Percentiles rank a stretch among this genome's conserved stretches.
phyloP scores from a whole-genome alignment of 2,888 invertebrate species.

The Tetranychus truncatus region DNA sequence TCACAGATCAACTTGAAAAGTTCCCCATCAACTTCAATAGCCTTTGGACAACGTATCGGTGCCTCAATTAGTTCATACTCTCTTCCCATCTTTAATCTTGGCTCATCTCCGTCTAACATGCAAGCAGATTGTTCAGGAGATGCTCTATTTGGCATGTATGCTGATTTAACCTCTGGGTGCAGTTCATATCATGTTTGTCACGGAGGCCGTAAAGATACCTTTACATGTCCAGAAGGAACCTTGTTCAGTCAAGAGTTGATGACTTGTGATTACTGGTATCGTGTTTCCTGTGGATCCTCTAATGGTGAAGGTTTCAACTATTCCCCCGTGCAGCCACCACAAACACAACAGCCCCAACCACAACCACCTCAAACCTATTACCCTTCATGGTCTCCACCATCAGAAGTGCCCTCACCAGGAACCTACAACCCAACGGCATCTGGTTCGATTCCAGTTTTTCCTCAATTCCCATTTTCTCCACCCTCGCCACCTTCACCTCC shows the following conservation, averaged over 20 bases:
- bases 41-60: background rate
- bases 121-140: conserved; percentile 9
- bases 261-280: conserved; percentile 13
- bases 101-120: background rate
- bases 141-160: conserved; percentile 8
- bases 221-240: conserved; percentile 11
- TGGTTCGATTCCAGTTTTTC: background rate
- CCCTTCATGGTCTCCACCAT: background rate
- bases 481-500: background rate
- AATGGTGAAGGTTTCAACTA: background rate
- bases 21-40: conserved; percentile 1
- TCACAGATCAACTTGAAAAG: background rate
- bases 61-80: too few relatives aligned
- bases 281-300: background rate
- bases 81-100: background rate
- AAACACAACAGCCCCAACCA: background rate
- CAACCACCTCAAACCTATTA: background rate
- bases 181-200: conserved; percentile 11
- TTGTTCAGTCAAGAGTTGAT: conserved; percentile 7
- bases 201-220: conserved; percentile 4
- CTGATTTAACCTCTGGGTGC: conserved; percentile 5
- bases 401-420: background rate
- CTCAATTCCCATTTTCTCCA: background rate
- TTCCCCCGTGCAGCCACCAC: background rate
- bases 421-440: background rate